phyloP scores from a whole-genome alignment of 2,797 vertebrate species.

The Alfaro cultratus region DNA sequence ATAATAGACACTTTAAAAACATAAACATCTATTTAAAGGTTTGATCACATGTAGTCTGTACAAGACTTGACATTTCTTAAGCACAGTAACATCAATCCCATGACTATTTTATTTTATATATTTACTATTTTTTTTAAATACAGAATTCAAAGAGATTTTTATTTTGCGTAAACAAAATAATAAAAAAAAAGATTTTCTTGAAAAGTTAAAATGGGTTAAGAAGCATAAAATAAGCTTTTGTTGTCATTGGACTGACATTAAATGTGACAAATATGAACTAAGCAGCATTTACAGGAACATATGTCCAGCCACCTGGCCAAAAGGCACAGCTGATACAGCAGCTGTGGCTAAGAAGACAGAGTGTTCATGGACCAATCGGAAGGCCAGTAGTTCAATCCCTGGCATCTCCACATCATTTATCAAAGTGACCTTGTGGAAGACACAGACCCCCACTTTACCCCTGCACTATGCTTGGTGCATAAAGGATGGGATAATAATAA shows the following conservation, averaged over 20 bases:
- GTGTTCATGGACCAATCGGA: neutral
- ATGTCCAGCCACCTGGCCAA: slow-evolving; percentile 9
- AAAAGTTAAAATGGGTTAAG: neutral
- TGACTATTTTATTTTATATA: neutral
- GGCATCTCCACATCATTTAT: slow-evolving; percentile 1
- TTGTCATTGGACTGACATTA: neutral
- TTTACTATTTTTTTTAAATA: neutral
- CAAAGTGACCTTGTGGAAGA: slow-evolving; percentile 9
- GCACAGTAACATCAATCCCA: neutral
- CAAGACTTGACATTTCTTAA: neutral
- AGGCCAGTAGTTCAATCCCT: slow-evolving; percentile 10
- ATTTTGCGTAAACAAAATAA: neutral
- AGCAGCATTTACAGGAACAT: slow-evolving; percentile 1
- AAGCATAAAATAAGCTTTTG: neutral
- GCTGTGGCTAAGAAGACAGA: slow-evolving; percentile 5
- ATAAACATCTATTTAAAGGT: neutral
- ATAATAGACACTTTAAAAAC: neutral
- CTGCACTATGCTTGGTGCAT: neutral
- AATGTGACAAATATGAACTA: slow-evolving; percentile 4
- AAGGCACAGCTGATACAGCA: slow-evolving; percentile 1
- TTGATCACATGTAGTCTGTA: neutral
- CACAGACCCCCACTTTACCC: neutral
- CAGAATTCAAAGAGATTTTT: neutral
- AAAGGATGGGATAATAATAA: neutral
- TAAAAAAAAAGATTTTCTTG: neutral